Evolutionary conservation across 2,888 invertebrate species (phyloP).

Genomic region (Lymantria monacha): DNA sequence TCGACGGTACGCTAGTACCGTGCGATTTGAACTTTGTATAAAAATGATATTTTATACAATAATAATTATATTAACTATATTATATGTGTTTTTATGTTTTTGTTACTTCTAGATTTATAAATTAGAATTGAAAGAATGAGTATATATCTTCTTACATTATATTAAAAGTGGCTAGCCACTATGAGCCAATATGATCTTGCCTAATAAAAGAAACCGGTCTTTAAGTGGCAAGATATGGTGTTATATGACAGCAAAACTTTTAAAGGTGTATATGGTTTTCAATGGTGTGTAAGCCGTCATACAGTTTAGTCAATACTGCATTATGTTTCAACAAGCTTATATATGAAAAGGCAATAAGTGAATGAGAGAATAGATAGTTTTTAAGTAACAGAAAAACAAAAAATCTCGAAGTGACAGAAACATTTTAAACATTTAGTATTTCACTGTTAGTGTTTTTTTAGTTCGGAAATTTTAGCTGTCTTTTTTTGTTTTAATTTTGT

Average conservation of each 20-base stretch:
- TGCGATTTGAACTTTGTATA: conserved; percentile 71
- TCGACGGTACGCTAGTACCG: conserved; percentile 43
- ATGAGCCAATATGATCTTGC: too few relatives aligned
- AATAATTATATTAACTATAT: conserved; percentile 56
- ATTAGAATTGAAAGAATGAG: neutral
- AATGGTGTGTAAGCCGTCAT: too few relatives aligned
- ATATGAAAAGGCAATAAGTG: neutral
- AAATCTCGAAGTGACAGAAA: conserved; percentile 19
- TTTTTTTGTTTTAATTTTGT: conserved; percentile 43
- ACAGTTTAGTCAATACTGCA: too few relatives aligned
- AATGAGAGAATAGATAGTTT: neutral
- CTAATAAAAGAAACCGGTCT: too few relatives aligned
- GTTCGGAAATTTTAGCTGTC: conserved; percentile 55
- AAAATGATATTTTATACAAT: conserved; percentile 77
- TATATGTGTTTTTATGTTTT: conserved; percentile 20
- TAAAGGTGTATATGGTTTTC: too few relatives aligned
- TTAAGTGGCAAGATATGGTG: too few relatives aligned
- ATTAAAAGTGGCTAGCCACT: too few relatives aligned
- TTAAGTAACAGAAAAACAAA: conserved; percentile 6
- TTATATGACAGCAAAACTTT: too few relatives aligned
- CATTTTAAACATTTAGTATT: conserved; percentile 15
- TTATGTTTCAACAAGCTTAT: too few relatives aligned
- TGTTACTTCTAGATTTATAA: conserved; percentile 20
- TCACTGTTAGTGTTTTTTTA: conserved; percentile 37
- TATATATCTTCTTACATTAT: too few relatives aligned